Conservation (phyloP, 2,888 invertebrate species). For the Stegana nigrithorax region DNA sequence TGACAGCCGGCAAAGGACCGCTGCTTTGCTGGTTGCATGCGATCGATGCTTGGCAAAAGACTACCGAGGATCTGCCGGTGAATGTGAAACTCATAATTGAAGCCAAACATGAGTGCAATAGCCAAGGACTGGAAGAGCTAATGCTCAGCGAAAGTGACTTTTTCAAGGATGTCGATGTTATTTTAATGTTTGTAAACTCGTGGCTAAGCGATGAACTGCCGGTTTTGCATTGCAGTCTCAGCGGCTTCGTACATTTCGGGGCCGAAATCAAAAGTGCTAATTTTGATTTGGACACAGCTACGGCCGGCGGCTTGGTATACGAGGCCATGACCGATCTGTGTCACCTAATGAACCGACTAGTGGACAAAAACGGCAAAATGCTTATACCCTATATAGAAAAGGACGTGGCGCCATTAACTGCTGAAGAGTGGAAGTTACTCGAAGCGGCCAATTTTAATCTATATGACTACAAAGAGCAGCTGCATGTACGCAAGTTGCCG, state of each 20-base stretch:
- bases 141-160: conserved; percentile 13
- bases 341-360: conserved; percentile 35
- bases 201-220: conserved; percentile 31
- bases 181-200: conserved; percentile 34
- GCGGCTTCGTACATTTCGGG: conserved; percentile 38
- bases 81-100: conserved; percentile 41
- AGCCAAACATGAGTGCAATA: conserved; percentile 38
- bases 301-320: conserved; percentile 36
- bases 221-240: conserved; percentile 33
- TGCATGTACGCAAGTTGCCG: conserved; percentile 30
- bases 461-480: conserved; percentile 32
- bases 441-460: conserved; percentile 28
- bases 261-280: conserved; percentile 30
- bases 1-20: conserved; percentile 42
- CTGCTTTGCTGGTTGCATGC: conserved; percentile 39
- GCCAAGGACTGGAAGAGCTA: conserved; percentile 27
- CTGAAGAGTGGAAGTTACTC: conserved; percentile 32
- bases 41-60: conserved; percentile 32
- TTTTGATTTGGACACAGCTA: conserved; percentile 34
- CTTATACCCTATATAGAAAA: conserved; percentile 17
- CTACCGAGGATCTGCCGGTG: conserved; percentile 33
- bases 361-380: conserved; percentile 22
- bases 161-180: conserved; percentile 36
- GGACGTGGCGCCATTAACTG: not conserved
- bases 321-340: conserved; percentile 44